Conservation (phyloP, 2,888 invertebrate species). For the Nemoura dubitans region DNA sequence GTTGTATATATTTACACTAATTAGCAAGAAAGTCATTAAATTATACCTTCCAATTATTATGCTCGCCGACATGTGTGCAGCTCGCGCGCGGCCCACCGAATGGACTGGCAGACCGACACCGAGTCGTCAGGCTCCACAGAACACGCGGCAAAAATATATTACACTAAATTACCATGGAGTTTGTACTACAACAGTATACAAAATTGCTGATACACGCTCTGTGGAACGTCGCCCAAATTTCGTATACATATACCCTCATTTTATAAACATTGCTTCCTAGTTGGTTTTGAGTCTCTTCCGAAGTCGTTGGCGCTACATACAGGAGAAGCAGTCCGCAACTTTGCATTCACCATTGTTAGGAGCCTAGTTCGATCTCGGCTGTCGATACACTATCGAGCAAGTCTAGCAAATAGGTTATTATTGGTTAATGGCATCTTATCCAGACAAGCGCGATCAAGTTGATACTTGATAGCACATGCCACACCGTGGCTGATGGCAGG, state of each 20-base stretch:
- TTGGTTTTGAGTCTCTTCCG: neutral
- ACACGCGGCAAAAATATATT: no score
- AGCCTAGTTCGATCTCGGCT: neutral
- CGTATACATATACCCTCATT: no score
- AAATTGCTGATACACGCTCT: no score
- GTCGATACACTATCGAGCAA: neutral
- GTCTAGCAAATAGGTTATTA: neutral
- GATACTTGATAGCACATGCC: neutral
- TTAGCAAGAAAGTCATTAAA: neutral
- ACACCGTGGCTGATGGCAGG: neutral
- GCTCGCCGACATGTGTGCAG: neutral
- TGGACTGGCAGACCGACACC: neutral
- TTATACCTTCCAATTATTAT: conserved; percentile 3
- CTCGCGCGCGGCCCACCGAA: neutral
- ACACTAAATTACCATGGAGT: no score
- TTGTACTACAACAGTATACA: no score
- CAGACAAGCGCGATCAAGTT: neutral
- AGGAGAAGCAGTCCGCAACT: neutral
- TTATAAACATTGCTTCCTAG: no score
- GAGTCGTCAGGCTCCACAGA: no score
- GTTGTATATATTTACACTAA: neutral
- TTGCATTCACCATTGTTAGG: neutral
- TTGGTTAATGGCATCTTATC: neutral
- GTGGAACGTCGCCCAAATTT: no score
- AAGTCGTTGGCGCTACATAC: neutral